A percentile compares a stretch with the other conserved stretches of the same genome.
Evolutionary conservation across 2,797 vertebrate genomes (phyloP).

Genomic region (Psittacula derbiana): DNA sequence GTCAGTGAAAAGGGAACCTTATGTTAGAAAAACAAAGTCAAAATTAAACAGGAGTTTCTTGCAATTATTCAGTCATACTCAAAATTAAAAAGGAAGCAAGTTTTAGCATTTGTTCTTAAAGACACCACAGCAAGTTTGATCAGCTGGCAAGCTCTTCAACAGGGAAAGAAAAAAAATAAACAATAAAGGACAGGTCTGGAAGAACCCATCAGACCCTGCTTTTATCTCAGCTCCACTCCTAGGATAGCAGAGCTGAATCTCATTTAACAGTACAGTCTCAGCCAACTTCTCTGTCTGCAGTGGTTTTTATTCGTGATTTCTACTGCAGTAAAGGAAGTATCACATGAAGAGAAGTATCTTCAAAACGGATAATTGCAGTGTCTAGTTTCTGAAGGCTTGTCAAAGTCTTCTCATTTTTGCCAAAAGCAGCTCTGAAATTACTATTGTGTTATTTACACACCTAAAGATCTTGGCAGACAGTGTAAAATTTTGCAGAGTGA

Average conservation of each 20-base stretch:
- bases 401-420: not conserved
- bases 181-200: not conserved
- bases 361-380: not conserved
- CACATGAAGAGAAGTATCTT: not conserved
- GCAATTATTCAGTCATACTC: not conserved
- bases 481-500: not conserved
- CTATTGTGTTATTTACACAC: not conserved
- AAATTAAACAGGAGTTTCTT: not conserved
- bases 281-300: not conserved
- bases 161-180: not conserved
- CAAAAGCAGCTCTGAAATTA: not conserved
- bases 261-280: not conserved
- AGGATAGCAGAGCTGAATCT: not conserved
- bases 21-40: not conserved
- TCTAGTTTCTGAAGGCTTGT: not conserved
- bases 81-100: not conserved
- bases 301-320: not conserved
- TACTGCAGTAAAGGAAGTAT: not conserved
- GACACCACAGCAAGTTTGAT: not conserved
- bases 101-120: not conserved
- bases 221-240: not conserved
- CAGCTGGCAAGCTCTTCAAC: not conserved
- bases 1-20: not conserved
- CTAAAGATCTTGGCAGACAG: not conserved
- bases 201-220: not conserved